These are phyloP conservation scores for Drosophila littoralis DNA, from an alignment of 1,140 invertebrate species.

Conservation along the genomic window DNA sequence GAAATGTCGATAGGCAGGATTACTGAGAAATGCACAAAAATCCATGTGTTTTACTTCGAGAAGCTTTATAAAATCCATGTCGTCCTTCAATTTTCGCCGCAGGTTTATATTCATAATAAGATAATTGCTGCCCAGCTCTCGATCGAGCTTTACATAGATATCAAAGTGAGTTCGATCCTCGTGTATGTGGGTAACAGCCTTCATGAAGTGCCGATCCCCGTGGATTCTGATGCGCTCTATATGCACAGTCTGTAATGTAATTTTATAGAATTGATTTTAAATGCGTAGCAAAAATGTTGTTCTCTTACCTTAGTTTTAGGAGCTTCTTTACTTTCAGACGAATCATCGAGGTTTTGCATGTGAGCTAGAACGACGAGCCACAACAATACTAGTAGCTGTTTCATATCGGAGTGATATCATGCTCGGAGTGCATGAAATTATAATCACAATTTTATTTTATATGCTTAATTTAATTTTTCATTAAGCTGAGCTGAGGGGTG, in stretches of 20 bases:
- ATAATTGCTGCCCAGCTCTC: conserved; percentile 63
- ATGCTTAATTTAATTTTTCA: background rate
- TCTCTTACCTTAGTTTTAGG: background rate
- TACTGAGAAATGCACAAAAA: conserved; percentile 50
- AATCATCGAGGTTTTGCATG: background rate
- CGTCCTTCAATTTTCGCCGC: background rate
- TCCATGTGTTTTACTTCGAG: conserved; percentile 47
- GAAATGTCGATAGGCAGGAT: conserved; percentile 31
- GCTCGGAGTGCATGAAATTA: background rate
- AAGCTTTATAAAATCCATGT: conserved; percentile 16
- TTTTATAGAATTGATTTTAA: background rate
- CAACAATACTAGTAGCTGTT: background rate
- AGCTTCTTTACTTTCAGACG: background rate
- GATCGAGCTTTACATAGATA: conserved; percentile 30
- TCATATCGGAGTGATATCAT: conserved; percentile 15
- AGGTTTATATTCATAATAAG: conserved; percentile 58
- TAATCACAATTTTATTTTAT: background rate
- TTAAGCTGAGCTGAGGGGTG: background rate
- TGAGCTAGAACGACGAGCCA: background rate
- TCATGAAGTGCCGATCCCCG: conserved; percentile 52
- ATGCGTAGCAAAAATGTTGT: too few species aligned
- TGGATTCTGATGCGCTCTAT: conserved; percentile 44
- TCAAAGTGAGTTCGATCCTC: conserved; percentile 38
- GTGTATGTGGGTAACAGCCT: conserved; percentile 15
- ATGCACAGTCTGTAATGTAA: conserved; percentile 25